A percentile compares a stretch with the other conserved stretches of the same genome.
phyloP scores from a whole-genome alignment of 1,140 invertebrate genomes.

The Proales similis region DNA sequence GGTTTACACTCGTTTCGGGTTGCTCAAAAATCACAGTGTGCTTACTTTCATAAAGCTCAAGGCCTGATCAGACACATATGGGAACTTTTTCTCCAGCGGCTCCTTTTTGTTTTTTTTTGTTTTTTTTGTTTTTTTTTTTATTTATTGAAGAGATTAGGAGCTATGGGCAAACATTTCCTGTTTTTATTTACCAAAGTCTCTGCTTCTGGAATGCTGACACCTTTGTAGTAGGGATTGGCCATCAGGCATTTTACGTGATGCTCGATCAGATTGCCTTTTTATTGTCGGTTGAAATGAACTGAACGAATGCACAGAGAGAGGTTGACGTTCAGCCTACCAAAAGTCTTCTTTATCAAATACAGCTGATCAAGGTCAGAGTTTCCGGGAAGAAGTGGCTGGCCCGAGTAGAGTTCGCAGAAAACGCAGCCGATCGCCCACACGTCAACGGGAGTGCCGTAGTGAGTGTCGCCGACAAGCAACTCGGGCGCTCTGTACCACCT shows the following conservation, averaged over 20 bases:
- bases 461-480: slow-evolving; percentile 88
- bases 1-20: too few species aligned
- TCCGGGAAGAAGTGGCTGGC: slow-evolving; percentile 74
- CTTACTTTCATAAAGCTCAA: slow-evolving; percentile 77
- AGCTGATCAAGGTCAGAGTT: slow-evolving; percentile 97
- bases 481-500: slow-evolving; percentile 93
- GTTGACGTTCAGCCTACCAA: slow-evolving; percentile 56
- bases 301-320: too few species aligned
- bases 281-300: too few species aligned
- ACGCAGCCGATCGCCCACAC: slow-evolving; percentile 88
- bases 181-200: slow-evolving; percentile 55
- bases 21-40: too few species aligned
- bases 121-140: too few species aligned
- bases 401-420: slow-evolving; percentile 81
- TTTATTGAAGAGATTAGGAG: too few species aligned
- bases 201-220: slow-evolving; percentile 73
- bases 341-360: slow-evolving; percentile 81
- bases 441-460: slow-evolving; percentile 92
- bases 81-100: slow-evolving; percentile 74
- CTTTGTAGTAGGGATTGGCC: slow-evolving; percentile 82
- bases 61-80: slow-evolving; percentile 62
- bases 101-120: too few species aligned
- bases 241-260: slow-evolving; percentile 90
- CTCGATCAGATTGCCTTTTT: slow-evolving; percentile 80
- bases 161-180: not conserved